Conservation (phyloP, 2,113 vertebrate genomes). For the Ptyas mucosa region DNA sequence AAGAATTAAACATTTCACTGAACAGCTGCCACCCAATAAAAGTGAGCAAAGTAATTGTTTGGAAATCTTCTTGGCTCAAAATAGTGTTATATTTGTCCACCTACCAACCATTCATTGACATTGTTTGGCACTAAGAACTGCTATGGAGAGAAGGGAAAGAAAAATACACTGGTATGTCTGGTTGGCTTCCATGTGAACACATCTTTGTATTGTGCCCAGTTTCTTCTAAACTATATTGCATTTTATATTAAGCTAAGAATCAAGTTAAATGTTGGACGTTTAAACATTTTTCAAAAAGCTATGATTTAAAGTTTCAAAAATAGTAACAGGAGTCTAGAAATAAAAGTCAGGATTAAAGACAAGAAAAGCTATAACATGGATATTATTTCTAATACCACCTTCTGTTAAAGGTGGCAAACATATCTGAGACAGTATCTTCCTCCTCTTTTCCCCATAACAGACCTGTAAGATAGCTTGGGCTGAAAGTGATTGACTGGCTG, state of each 20-base stretch:
- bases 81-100: no score
- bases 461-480: neutral
- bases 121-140: neutral
- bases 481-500: neutral
- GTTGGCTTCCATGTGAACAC: neutral
- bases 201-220: neutral
- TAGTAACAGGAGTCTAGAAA: neutral
- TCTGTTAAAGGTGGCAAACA: neutral
- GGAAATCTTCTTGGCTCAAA: neutral
- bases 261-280: neutral
- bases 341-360: neutral
- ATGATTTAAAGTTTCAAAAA: neutral
- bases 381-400: neutral
- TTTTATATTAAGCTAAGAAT: neutral
- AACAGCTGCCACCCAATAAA: neutral
- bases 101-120: neutral
- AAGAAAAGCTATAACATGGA: neutral
- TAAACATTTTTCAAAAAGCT: neutral
- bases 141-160: neutral
- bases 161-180: no score
- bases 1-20: neutral
- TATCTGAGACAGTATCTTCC: neutral
- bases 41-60: neutral
- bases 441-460: neutral
- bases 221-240: neutral